Conservation (phyloP, 2,888 invertebrate species). For the Dryocosmus kuriphilus region DNA sequence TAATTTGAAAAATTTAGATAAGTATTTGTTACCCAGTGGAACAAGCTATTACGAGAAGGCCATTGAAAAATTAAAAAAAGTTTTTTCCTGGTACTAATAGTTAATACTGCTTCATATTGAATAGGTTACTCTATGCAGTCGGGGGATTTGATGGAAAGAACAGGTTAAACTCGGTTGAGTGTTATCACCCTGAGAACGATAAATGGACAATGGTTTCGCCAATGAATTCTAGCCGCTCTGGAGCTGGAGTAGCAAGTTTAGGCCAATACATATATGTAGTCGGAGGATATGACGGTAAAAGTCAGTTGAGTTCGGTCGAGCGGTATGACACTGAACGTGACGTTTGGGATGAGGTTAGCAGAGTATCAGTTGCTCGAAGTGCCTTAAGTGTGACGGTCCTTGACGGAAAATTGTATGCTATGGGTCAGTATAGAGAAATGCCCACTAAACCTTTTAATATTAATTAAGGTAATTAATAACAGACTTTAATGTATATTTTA, state of each 20-base stretch:
- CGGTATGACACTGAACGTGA: slow-evolving; percentile 91
- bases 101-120: slow-evolving; percentile 24
- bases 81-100: too few species aligned
- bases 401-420: slow-evolving; percentile 92
- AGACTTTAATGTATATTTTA: neutral
- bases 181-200: slow-evolving; percentile 96
- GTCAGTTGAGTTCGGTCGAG: slow-evolving; percentile 91
- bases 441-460: neutral
- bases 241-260: slow-evolving; percentile 91
- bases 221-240: slow-evolving; percentile 89
- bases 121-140: slow-evolving; percentile 84
- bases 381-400: slow-evolving; percentile 93
- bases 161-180: slow-evolving; percentile 89
- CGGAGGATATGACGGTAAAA: slow-evolving; percentile 94
- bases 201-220: slow-evolving; percentile 90
- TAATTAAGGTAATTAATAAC: neutral
- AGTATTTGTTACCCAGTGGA: too few species aligned
- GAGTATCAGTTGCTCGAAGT: slow-evolving; percentile 89
- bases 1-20: too few species aligned
- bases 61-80: too few species aligned
- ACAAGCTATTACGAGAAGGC: too few species aligned
- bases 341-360: slow-evolving; percentile 87
- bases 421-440: slow-evolving; percentile 81
- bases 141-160: slow-evolving; percentile 93
- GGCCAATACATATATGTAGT: slow-evolving; percentile 95